These are phyloP conservation scores for Melanotaenia parkinsoni DNA, from an alignment of 2,797 vertebrate genomes.

Conservation along the genomic window DNA sequence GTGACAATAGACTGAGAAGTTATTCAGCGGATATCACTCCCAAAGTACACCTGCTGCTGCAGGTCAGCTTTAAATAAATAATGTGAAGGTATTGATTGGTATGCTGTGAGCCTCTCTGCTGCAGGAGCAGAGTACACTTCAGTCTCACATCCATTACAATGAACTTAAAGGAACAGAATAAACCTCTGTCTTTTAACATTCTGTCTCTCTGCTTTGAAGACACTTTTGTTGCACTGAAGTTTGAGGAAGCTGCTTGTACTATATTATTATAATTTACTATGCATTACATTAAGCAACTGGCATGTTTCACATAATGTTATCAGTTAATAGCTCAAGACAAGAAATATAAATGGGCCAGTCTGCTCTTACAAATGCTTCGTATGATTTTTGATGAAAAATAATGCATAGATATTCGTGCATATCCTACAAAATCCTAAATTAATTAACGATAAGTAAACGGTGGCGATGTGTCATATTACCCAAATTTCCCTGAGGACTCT, in stretches of 20 bases:
- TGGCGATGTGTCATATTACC: too few species aligned
- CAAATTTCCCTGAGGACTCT: too few species aligned
- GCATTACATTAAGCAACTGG: neutral
- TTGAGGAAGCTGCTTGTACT: neutral
- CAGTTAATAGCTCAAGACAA: neutral
- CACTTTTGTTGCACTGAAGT: neutral
- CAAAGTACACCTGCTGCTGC: slow-evolving; percentile 38
- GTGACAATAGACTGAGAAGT: slow-evolving; percentile 7
- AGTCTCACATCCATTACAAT: slow-evolving; percentile 22
- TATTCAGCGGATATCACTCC: slow-evolving; percentile 19
- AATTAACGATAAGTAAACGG: too few species aligned
- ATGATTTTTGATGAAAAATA: too few species aligned
- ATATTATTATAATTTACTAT: neutral
- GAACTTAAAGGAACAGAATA: slow-evolving; percentile 8
- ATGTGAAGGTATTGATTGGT: slow-evolving; percentile 62
- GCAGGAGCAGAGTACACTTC: slow-evolving; percentile 24
- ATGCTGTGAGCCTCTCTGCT: slow-evolving; percentile 55
- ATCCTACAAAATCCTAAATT: too few species aligned
- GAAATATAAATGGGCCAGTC: neutral
- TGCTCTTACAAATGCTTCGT: too few species aligned
- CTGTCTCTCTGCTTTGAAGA: neutral
- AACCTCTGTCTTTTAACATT: slow-evolving; percentile 7
- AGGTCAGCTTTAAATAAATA: slow-evolving; percentile 72
- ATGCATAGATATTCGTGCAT: too few species aligned
- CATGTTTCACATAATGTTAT: neutral